phyloP scores from a whole-genome alignment of 2,113 vertebrate genomes.

The Drymodes brunneopygia region DNA sequence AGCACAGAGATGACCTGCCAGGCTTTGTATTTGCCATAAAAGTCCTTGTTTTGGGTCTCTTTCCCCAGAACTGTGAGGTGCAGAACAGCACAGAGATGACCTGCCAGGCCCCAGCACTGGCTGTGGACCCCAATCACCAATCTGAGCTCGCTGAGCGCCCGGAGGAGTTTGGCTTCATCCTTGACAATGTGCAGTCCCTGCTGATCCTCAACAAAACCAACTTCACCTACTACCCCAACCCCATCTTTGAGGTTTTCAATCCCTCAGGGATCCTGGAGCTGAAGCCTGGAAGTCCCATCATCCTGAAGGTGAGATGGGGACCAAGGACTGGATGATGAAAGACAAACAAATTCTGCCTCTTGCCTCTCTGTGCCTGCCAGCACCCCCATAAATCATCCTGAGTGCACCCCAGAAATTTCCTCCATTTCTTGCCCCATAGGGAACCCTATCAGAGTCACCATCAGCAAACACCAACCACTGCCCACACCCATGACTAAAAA shows the following conservation, averaged over 20 bases:
- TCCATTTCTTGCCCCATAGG: not conserved
- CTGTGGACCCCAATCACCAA: constrained; percentile 78
- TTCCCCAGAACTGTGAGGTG: constrained; percentile 82
- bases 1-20: not conserved
- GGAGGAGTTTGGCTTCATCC: constrained; percentile 94
- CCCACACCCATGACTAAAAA: not conserved
- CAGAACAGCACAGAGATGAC: constrained; percentile 88
- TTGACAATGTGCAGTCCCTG: constrained; percentile 90
- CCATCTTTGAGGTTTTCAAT: constrained; percentile 88
- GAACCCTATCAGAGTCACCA: not conserved
- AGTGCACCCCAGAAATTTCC: not conserved
- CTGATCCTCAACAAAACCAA: constrained; percentile 91
- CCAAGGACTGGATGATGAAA: not conserved
- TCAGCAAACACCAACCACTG: not conserved
- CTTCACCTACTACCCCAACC: constrained; percentile 96
- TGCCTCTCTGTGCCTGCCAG: not conserved
- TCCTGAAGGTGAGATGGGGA: constrained; percentile 84
- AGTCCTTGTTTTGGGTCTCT: not conserved
- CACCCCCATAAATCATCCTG: not conserved
- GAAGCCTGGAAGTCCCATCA: constrained; percentile 95
- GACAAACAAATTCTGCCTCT: not conserved
- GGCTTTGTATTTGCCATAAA: not conserved
- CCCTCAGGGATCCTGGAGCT: constrained; percentile 90
- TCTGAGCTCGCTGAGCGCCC: constrained; percentile 84
- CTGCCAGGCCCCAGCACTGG: constrained; percentile 89